Evolutionary conservation across 2,888 invertebrate genomes (phyloP).

Genomic region (Galeopsomyia nigrocyanea): DNA sequence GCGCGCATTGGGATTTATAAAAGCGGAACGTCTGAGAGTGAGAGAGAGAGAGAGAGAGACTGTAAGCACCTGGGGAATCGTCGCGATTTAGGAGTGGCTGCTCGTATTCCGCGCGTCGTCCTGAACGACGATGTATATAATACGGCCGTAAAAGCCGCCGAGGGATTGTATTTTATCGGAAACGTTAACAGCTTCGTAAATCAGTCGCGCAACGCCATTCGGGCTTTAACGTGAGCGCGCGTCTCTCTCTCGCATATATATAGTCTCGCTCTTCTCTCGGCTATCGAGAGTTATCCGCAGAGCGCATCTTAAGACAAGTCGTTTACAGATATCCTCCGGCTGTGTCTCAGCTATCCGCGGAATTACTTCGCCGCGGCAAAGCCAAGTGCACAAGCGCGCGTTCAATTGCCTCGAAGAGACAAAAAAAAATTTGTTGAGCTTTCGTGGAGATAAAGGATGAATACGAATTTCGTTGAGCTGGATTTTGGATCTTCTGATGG

Average conservation of each 20-base stretch:
- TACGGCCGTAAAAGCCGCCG: constrained; percentile 45
- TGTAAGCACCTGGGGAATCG: constrained; percentile 40
- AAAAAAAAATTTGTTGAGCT: background rate
- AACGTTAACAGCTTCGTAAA: constrained; percentile 64
- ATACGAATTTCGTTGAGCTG: no score
- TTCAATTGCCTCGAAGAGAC: background rate
- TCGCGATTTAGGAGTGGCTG: constrained; percentile 41
- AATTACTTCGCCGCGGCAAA: background rate
- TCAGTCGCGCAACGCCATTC: constrained; percentile 59
- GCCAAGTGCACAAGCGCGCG: background rate
- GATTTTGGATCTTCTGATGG: no score
- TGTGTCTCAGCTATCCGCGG: background rate
- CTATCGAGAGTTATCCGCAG: background rate
- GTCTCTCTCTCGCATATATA: background rate
- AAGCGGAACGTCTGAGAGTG: constrained; percentile 20
- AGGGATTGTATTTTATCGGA: constrained; percentile 64
- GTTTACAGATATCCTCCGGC: constrained; percentile 34
- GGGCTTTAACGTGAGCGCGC: constrained; percentile 49
- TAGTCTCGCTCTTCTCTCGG: background rate
- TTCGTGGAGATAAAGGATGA: no score
- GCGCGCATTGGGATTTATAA: constrained; percentile 31
- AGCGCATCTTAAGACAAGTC: constrained; percentile 23
- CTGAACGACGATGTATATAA: background rate
- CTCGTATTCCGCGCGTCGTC: constrained; percentile 28
- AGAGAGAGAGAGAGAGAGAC: no score